Evolutionary conservation across 2,888 invertebrate genomes (phyloP).

Genomic region (Abrostola tripartita): DNA sequence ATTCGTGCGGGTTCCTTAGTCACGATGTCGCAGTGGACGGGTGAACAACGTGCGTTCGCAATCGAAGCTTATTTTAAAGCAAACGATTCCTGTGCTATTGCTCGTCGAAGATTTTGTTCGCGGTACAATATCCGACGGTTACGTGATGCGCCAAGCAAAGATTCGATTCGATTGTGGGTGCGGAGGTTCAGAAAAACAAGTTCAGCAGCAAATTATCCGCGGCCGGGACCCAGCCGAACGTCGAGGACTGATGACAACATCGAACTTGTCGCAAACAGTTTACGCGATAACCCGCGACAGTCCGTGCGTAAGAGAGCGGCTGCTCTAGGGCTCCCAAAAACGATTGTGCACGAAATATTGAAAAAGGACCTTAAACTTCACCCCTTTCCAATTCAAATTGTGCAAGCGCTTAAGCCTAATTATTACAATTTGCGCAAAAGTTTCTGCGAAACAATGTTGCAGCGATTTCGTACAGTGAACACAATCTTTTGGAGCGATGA

Average conservation of each 20-base stretch:
- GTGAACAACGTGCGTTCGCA: constrained; percentile 18
- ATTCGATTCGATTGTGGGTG: constrained; percentile 29
- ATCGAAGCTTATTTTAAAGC: constrained; percentile 18
- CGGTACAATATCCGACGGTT: constrained; percentile 23
- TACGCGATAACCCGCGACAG: constrained; percentile 29
- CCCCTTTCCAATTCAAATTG: constrained; percentile 42
- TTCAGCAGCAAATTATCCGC: constrained; percentile 25
- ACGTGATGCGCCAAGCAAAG: constrained; percentile 26
- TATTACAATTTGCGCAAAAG: constrained; percentile 43
- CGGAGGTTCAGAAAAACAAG: constrained; percentile 29
- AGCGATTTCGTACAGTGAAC: constrained; percentile 16
- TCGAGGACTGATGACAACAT: constrained; percentile 33
- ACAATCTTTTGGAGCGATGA: constrained; percentile 27
- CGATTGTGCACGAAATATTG: constrained; percentile 35
- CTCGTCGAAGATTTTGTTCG: constrained; percentile 26
- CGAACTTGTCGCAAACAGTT: constrained; percentile 31
- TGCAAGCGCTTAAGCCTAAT: constrained; percentile 39
- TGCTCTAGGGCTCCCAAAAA: constrained; percentile 28
- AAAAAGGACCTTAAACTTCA: constrained; percentile 38
- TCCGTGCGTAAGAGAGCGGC: constrained; percentile 38
- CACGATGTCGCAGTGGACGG: constrained; percentile 14
- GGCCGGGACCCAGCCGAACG: constrained; percentile 31
- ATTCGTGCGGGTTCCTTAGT: constrained; percentile 13
- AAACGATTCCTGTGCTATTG: constrained; percentile 10
- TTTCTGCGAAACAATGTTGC: constrained; percentile 18